Evolutionary conservation across 1,140 invertebrate species (phyloP).

Genomic region (Campodea augens): DNA sequence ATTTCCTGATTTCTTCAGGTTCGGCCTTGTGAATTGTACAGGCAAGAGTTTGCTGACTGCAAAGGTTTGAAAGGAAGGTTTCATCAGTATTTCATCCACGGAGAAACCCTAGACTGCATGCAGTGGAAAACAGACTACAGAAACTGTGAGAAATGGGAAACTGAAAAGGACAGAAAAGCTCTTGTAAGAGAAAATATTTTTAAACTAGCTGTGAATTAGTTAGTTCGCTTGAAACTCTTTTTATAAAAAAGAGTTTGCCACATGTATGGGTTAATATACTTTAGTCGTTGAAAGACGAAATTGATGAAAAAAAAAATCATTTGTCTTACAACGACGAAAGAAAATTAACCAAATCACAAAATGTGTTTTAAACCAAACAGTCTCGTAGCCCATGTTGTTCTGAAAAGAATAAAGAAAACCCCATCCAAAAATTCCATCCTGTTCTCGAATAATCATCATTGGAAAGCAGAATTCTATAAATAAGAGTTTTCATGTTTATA

Average conservation of each 20-base stretch:
- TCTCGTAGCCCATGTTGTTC: too few species aligned
- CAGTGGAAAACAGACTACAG: conserved; percentile 56
- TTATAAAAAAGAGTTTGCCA: neutral
- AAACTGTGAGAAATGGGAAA: conserved; percentile 48
- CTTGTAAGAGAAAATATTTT: conserved; percentile 32
- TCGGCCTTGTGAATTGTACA: conserved; percentile 46
- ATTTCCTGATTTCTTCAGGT: conserved; percentile 41
- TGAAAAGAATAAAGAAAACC: too few species aligned
- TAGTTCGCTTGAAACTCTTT: conserved; percentile 4
- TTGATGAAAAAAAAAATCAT: neutral
- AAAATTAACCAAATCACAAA: too few species aligned
- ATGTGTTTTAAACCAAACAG: too few species aligned
- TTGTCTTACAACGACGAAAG: neutral
- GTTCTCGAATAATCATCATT: too few species aligned
- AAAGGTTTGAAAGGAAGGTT: conserved; percentile 48
- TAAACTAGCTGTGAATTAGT: neutral
- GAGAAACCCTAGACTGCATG: conserved; percentile 44
- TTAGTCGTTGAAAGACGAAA: neutral
- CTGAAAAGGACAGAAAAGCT: conserved; percentile 37
- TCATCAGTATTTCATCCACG: conserved; percentile 68
- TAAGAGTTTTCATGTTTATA: too few species aligned
- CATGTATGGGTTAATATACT: conserved; percentile 1
- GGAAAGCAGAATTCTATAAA: too few species aligned
- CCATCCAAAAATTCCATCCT: too few species aligned
- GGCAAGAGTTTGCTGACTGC: conserved; percentile 61